Percentiles rank a stretch among this genome's conserved stretches.
These are phyloP conservation scores for Dioctria linearis DNA, from an alignment of 2,888 invertebrate genomes.

Conservation along the genomic window DNA sequence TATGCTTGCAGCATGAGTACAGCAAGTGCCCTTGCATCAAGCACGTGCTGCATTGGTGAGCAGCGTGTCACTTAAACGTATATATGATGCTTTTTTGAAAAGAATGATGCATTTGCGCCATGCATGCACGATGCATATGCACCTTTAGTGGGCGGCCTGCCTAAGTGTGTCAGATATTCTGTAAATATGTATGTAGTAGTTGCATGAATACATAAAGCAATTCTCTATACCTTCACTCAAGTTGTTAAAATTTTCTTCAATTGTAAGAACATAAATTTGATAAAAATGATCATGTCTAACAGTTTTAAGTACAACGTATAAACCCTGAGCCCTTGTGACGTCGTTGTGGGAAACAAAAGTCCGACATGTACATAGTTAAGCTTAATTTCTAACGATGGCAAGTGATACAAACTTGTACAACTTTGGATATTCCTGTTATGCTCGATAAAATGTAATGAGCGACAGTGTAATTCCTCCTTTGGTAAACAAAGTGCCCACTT, in stretches of 20 bases:
- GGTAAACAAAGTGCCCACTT: conserved; percentile 44
- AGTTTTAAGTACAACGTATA: background rate
- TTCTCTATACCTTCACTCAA: background rate
- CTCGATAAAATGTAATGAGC: conserved; percentile 31
- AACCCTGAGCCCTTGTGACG: background rate
- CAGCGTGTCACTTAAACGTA: no score
- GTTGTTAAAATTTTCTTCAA: background rate
- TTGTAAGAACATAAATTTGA: background rate
- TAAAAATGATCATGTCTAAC: background rate
- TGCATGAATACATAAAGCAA: no score
- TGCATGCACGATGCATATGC: no score
- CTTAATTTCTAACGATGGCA: background rate
- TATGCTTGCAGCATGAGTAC: no score
- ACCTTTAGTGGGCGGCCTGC: no score
- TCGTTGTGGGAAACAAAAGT: background rate
- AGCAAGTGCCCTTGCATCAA: no score
- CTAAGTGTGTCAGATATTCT: no score
- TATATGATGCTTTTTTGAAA: no score
- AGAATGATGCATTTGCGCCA: no score
- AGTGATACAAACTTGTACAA: background rate
- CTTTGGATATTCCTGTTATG: conserved; percentile 36
- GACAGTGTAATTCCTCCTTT: conserved; percentile 37
- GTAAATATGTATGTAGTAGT: no score
- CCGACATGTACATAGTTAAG: no score
- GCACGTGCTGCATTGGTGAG: no score